A percentile compares a stretch with the other conserved stretches of the same genome.
Evolutionary conservation across 2,888 invertebrate genomes (phyloP).

Genomic region (Cyrtodaria siliqua): DNA sequence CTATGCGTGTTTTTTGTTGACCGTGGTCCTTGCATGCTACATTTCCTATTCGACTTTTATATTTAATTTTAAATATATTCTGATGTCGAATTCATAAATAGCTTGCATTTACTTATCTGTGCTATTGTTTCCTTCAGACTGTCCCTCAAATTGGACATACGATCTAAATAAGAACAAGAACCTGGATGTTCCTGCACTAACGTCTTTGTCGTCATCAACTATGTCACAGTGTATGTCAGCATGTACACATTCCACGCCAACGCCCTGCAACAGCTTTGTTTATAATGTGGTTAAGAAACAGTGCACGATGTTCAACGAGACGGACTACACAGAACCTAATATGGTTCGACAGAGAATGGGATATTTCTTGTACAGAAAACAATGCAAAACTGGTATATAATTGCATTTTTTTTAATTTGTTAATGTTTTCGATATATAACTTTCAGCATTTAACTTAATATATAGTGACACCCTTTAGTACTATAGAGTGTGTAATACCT

Average conservation of each 20-base stretch:
- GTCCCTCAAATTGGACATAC: constrained; percentile 23
- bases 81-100: no score
- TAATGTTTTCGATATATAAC: no score
- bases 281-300: constrained; percentile 27
- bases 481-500: no score
- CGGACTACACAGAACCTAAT: constrained; percentile 22
- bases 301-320: constrained; percentile 36
- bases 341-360: constrained; percentile 18
- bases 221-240: constrained; percentile 11
- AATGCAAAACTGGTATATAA: constrained; percentile 34
- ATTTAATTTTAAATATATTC: no score
- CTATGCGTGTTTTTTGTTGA: neutral
- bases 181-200: constrained; percentile 10
- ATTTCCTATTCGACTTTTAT: no score
- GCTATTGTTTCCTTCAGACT: constrained; percentile 11
- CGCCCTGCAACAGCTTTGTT: constrained; percentile 26
- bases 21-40: no score
- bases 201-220: neutral
- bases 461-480: no score
- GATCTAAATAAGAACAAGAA: constrained; percentile 14
- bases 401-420: no score
- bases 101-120: neutral
- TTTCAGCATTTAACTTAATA: no score
- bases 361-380: constrained; percentile 31
- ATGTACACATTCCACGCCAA: constrained; percentile 5